Conservation (phyloP, 1,140 invertebrate species). For the Pogonomyrmex californicus region DNA sequence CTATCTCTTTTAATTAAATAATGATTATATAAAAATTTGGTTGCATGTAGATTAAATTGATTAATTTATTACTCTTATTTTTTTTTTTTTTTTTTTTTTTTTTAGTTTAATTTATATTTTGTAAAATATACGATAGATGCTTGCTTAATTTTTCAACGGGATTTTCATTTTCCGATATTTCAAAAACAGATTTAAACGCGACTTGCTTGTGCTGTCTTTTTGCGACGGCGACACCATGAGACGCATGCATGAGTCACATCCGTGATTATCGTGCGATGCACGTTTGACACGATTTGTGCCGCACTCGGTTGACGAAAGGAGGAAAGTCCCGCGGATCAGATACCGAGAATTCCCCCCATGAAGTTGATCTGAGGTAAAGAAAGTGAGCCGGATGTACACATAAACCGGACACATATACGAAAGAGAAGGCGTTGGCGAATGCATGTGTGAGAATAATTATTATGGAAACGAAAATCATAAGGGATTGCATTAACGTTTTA, state of each 20-base stretch:
- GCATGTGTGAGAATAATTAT: background rate
- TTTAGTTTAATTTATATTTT: background rate
- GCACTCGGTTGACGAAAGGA: constrained; percentile 66
- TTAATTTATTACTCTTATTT: background rate
- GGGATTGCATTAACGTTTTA: background rate
- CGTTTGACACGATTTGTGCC: constrained; percentile 71
- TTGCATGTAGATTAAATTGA: background rate
- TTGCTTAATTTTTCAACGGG: background rate
- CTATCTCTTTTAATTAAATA: too few species aligned
- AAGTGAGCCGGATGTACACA: constrained; percentile 50
- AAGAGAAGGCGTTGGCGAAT: constrained; percentile 5
- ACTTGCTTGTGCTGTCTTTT: background rate
- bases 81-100: background rate
- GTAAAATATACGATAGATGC: background rate
- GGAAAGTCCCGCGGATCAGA: constrained; percentile 69
- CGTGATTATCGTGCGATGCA: constrained; percentile 71
- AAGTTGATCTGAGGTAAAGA: constrained; percentile 39
- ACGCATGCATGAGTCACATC: constrained; percentile 66
- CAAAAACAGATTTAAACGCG: background rate
- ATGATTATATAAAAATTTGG: too few species aligned
- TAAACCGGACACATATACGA: background rate
- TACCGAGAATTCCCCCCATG: constrained; percentile 65
- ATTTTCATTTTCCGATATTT: background rate
- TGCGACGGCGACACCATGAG: background rate
- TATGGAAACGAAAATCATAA: background rate